These are phyloP conservation scores for Malurus cyaneus DNA, from an alignment of 2,113 vertebrate genomes.

Conservation along the genomic window DNA sequence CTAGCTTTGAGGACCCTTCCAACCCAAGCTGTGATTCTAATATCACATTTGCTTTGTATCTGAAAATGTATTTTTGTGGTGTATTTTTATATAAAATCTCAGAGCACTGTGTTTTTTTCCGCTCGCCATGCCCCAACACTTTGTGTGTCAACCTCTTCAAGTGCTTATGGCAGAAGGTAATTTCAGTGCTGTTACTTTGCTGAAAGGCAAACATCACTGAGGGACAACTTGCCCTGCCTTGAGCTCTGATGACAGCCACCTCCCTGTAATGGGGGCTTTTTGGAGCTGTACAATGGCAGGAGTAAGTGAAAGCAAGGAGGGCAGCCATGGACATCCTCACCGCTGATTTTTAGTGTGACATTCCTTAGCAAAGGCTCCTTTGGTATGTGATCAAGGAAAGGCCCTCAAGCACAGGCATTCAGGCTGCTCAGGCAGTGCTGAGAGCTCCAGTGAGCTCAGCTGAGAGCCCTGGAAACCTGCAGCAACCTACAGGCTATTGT, in stretches of 20 bases:
- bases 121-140: rapidly evolving
- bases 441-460: background rate
- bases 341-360: background rate
- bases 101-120: background rate
- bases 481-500: background rate
- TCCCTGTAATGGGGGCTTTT: background rate
- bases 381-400: background rate
- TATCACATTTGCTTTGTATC: background rate
- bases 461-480: background rate
- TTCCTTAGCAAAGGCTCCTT: background rate
- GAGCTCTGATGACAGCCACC: background rate
- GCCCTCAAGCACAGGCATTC: rapidly evolving
- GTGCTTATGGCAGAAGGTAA: background rate
- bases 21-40: background rate
- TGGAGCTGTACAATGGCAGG: background rate
- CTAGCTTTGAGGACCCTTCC: background rate
- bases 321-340: rapidly evolving
- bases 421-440: background rate
- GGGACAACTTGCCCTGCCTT: background rate
- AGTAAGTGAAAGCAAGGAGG: background rate
- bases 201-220: background rate
- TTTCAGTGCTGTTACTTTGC: background rate
- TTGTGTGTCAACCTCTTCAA: background rate
- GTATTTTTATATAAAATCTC: background rate
- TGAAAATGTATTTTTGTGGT: background rate